phyloP scores from a whole-genome alignment of 2,888 invertebrate genomes.

The Drosophila conformis region DNA sequence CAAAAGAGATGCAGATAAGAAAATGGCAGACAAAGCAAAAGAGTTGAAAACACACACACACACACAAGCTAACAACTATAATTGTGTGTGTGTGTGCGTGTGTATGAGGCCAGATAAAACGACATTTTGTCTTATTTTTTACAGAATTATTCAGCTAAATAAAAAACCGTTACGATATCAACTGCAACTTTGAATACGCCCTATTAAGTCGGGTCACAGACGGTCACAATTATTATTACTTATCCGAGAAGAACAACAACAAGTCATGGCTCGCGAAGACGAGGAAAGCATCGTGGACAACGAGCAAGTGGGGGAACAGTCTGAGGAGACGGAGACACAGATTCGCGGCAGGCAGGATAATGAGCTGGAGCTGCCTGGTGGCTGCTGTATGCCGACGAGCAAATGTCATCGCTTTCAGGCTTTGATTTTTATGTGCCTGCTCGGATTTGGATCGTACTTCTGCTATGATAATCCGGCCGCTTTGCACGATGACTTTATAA shows the following conservation, averaged over 20 bases:
- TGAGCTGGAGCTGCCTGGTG: constrained; percentile 76
- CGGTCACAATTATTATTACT: constrained; percentile 8
- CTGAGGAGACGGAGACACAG: constrained; percentile 27
- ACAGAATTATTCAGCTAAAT: constrained; percentile 55
- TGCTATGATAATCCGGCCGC: constrained; percentile 99
- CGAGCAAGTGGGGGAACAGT: constrained; percentile 47
- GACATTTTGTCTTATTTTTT: constrained; percentile 26
- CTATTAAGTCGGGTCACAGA: constrained; percentile 30
- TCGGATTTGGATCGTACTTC: constrained; percentile 98
- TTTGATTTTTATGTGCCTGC: constrained; percentile 95
- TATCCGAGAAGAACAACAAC: constrained; percentile 40
- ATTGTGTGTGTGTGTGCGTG: constrained; percentile 2
- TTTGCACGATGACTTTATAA: constrained; percentile 89
- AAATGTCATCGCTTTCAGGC: constrained; percentile 92
- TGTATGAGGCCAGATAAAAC: constrained; percentile 46
- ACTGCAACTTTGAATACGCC: constrained; percentile 37
- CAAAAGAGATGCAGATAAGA: constrained; percentile 49
- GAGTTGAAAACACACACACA: constrained; percentile 57
- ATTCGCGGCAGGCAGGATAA: constrained; percentile 77
- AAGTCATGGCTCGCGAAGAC: constrained; percentile 68
- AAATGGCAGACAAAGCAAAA: constrained; percentile 69
- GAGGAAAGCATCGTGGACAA: constrained; percentile 68
- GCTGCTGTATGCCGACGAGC: constrained; percentile 89
- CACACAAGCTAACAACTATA: constrained; percentile 6
- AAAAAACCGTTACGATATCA: constrained; percentile 45